Evolutionary conservation across 2,888 invertebrate species (phyloP), one percentile per base, ranked within the genome.

Genomic region (Allacma fusca): DNA sequence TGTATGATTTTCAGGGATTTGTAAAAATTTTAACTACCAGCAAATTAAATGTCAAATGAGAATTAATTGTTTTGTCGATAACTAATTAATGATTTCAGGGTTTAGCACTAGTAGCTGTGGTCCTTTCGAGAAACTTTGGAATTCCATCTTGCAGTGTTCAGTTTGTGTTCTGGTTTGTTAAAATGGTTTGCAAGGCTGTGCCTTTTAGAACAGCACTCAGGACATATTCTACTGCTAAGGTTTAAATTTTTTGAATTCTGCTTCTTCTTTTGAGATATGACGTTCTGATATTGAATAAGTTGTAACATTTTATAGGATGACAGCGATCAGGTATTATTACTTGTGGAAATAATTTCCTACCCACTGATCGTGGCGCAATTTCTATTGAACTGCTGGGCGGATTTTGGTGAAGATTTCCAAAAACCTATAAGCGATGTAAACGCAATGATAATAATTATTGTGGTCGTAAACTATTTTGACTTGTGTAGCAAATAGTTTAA

Each of bases 151-250:
- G 97, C 2, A 98, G 97, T 4, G 90, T 94, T 73, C 88, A 96
- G 78, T 97, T 96, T 87, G 87, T 96, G 82, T 97, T 97, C 88
- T 98, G 97, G 97, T 88, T 96, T 24, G 85, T 96, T 0, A 86
- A 94, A 75, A 88, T 90, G 0, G 34, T 96, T 40, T 91, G 91
- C 64, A 94, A 94, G 0, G 88, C 92, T 78, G 89, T 94, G 0
- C 92, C 93, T 82, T 92, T 93, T 83, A 89, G 94, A 84, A 91
- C 92, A 23, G 77, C 87, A 13, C 78, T 82, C 44, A 76, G 79
- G 1, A 50, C 67, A 82, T 84, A 13, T 73, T 83, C n/a, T n/a
- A n/a, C n/a, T n/a, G n/a, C n/a, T n/a, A n/a, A n/a, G n/a, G n/a
- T n/a, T n/a, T n/a, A n/a, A n/a, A n/a, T n/a, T n/a, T n/a, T n/a